Percentiles rank a stretch among this genome's conserved stretches.
Evolutionary conservation across 2,888 invertebrate species (phyloP).

Genomic region (Phrixothrix hirtus): DNA sequence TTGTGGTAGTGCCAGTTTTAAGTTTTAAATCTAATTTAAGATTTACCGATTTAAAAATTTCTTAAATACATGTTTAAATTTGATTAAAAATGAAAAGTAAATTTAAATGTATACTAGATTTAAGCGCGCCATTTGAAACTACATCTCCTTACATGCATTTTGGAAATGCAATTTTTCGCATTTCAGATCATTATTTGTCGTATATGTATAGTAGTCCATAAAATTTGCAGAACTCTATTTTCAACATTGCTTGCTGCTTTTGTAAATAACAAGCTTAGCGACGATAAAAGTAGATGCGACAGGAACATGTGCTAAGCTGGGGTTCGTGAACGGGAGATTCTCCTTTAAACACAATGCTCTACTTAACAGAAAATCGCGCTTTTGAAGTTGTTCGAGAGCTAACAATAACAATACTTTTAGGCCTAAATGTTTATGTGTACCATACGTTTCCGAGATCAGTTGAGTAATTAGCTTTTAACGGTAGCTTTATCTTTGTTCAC

Average conservation of each 20-base stretch:
- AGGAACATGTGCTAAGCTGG: constrained; percentile 22
- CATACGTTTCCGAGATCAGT: neutral
- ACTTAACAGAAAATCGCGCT: constrained; percentile 12
- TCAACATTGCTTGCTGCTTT: constrained; percentile 21
- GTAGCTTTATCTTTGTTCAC: neutral
- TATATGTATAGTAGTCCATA: constrained; percentile 11
- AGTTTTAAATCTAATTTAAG: too few relatives aligned
- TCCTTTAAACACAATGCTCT: constrained; percentile 23
- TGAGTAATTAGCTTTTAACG: neutral
- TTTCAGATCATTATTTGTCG: constrained; percentile 2
- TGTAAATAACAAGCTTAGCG: constrained; percentile 28
- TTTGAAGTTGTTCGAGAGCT: constrained; percentile 18
- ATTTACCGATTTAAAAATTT: too few relatives aligned
- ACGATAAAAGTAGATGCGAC: constrained; percentile 30
- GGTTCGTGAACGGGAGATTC: constrained; percentile 26
- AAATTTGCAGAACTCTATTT: constrained; percentile 14
- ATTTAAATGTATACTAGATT: too few relatives aligned
- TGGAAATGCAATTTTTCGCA: neutral
- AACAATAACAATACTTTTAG: constrained; percentile 27
- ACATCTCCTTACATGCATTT: too few relatives aligned
- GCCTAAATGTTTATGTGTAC: constrained; percentile 10
- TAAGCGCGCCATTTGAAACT: too few relatives aligned
- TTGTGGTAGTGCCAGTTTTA: too few relatives aligned
- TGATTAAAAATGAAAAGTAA: too few relatives aligned
- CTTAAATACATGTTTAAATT: too few relatives aligned